Base-by-base conservation (phyloP, 2,797 vertebrate species). In the Hylomyscus alleni region DNA sequence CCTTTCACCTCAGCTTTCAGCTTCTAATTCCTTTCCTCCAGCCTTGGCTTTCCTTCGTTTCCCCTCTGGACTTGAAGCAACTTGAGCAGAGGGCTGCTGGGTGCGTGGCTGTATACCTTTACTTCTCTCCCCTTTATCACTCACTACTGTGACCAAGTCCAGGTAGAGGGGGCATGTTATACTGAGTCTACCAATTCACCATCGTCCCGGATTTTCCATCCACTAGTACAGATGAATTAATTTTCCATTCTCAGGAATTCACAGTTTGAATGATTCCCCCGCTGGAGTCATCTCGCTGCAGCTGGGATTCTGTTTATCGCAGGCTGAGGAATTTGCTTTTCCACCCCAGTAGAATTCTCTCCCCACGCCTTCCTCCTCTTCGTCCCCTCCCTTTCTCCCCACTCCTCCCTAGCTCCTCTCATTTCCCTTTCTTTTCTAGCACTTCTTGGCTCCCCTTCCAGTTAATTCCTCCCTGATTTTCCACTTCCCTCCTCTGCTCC, bases 221-320 rank as follows among this genome's bases (percentile, higher is more conserved):
- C 19, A 50, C 19, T 31, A 54, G 89, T 85, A 60, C 85, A 75
- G 60, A 86, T 67, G 75, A 90, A 75, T 97, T 93, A 91, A 37
- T 95, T 97, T 96, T 96, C 78, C 92, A 84, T 52, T 34, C 37
- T 88, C 90, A 86, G 92, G 93, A 97, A 95, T 97, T 93, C 60
- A 9, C 82, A 91, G 54, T 95, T 72, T 67, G 88, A 88, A 96
- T 78, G 96, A 89, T 91, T 94, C 94, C 89, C 94, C 96, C 85
- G 73, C 91, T 15, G 72, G n/a, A 77, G 54, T 83, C 47, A n/a
- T 92, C 96, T 72, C 22, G 34, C 81, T 69, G 89, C 96, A 97
- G 94, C 97, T 97, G 97, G 95, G 94, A 94, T 96, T 97, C 76
- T 86, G 88, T 96, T 97, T 97, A 96, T 97, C 95, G 54, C 69